Evolutionary conservation across 2,797 vertebrate genomes (phyloP), one percentile per base, ranked within the genome.

Genomic region (Pristis pectinata): DNA sequence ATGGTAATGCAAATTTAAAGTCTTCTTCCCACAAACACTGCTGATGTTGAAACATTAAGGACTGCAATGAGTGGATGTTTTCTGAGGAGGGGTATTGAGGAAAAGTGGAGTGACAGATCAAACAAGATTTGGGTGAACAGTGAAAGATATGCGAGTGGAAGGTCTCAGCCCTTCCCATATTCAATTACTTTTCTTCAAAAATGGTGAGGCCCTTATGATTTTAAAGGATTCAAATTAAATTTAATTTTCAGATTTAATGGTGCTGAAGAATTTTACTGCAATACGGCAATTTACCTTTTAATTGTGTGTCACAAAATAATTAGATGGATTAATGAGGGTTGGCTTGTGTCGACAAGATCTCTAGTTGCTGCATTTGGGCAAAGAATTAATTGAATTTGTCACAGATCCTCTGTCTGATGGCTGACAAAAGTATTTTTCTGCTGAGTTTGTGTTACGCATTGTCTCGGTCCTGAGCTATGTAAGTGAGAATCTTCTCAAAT

Each of bases 231-330:
- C 61, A 91, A 91, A 67, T 91, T 19, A 67, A 67, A 91, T 41
- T 91, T 91, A 67, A 91, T 91, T 91, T 61, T 22, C n/a, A 89
- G 64, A 91, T 91, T 67, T 67, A 67, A 91, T 91, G 87, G 59
- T 41, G 87, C 87, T 41, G 59, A 64, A 91, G 61, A 67, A 44
- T 67, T 67, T 67, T 37, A 91, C 61, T 91, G 87, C 87, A 64
- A 64, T 41, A 67, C n/a, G 44, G 70, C 70, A 94, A 94, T 53
- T 94, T 94, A 74, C 92, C 13, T 94, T 76, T 94, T 94, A 94
- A 94, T 94, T 94, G 92, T 30, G 27, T 94, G 92, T 76, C 67
- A 94, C 92, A 72, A 94, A 76, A 94, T 94, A 94, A 94, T 94
- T 76, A 94, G 92, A 49, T 94, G 70, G 72, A 94, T 94, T 94